A percentile compares a stretch with the other conserved stretches of the same genome.
phyloP scores from a whole-genome alignment of 2,113 vertebrate species.

The Sinocyclocheilus grahami region DNA sequence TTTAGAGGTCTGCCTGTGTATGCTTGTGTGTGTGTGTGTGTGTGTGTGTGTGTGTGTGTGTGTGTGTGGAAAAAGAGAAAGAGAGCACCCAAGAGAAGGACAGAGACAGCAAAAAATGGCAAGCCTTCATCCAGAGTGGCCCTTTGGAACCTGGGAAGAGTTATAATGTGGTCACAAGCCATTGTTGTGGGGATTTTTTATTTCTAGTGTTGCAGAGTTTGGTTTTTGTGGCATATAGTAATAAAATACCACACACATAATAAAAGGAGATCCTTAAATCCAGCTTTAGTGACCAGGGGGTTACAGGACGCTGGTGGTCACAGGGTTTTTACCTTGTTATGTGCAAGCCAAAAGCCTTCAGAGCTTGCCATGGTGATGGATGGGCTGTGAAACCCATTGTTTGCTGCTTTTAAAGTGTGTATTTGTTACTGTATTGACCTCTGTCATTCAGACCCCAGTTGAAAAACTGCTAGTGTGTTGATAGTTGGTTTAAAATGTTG shows the following conservation, averaged over 20 bases:
- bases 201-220: background rate
- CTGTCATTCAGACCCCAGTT: constrained; percentile 56
- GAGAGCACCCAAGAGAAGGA: constrained; percentile 55
- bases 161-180: constrained; percentile 72
- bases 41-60: constrained; percentile 38
- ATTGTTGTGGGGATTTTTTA: constrained; percentile 58
- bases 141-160: constrained; percentile 80
- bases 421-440: constrained; percentile 54
- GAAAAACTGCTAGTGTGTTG: background rate
- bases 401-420: constrained; percentile 55
- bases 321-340: constrained; percentile 58
- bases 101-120: constrained; percentile 82
- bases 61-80: constrained; percentile 26
- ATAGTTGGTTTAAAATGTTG: constrained; percentile 21
- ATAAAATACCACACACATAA: constrained; percentile 75
- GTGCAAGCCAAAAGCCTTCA: constrained; percentile 56
- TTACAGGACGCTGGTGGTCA: constrained; percentile 19
- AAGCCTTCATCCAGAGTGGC: constrained; percentile 78
- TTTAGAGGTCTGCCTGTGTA: constrained; percentile 73
- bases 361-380: constrained; percentile 55
- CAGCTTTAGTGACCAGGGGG: constrained; percentile 53
- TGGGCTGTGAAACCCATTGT: constrained; percentile 59
- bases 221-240: constrained; percentile 55
- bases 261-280: constrained; percentile 72
- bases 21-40: constrained; percentile 15